Evolutionary conservation across 2,888 invertebrate genomes (phyloP).

Genomic region (Acanthopleura granulata): DNA sequence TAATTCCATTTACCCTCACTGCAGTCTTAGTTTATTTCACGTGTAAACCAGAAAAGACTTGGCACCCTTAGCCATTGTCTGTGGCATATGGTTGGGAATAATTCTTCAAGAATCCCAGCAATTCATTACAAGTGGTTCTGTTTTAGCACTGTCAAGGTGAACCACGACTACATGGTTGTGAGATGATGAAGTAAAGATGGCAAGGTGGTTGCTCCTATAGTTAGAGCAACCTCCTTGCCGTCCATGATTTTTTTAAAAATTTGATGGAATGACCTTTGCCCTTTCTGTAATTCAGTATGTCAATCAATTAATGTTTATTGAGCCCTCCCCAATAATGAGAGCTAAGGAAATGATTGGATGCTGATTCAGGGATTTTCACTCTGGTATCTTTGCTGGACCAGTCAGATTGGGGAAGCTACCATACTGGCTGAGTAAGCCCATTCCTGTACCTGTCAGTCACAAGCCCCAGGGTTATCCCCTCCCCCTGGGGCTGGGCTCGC

Average conservation of each 20-base stretch:
- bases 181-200: slow-evolving; percentile 4
- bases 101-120: no score
- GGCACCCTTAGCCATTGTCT: no score
- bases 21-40: no score
- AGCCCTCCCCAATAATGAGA: background rate
- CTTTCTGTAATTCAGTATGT: slow-evolving; percentile 21
- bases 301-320: slow-evolving; percentile 5
- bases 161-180: background rate
- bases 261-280: slow-evolving; percentile 54
- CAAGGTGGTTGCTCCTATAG: background rate
- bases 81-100: no score
- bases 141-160: no score
- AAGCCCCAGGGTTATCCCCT: background rate
- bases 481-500: background rate
- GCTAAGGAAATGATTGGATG: background rate
- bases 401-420: background rate
- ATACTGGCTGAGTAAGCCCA: background rate
- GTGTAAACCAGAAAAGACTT: no score
- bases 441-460: background rate
- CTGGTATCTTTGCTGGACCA: background rate
- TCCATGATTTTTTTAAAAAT: slow-evolving; percentile 51
- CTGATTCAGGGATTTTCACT: slow-evolving; percentile 2
- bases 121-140: no score
- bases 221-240: slow-evolving; percentile 32
- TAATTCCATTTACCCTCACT: no score